Evolutionary conservation across 2,797 vertebrate species (phyloP), one percentile per base, ranked within the genome.

Genomic region (Pteronotus mesoamericanus): DNA sequence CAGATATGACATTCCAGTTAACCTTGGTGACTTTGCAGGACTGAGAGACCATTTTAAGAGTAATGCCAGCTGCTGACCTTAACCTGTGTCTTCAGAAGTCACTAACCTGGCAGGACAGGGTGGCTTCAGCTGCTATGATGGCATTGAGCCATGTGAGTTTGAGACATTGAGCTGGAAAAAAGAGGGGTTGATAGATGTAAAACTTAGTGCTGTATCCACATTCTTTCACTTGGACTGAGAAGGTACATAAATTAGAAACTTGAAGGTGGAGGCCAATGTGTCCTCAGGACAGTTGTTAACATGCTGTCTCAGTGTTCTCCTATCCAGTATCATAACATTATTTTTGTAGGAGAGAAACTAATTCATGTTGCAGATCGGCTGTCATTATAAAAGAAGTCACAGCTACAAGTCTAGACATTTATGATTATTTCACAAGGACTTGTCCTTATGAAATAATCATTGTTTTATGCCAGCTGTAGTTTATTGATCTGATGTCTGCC

Each of bases 401-500:
- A 51, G 93, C 93, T 97, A 89, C 66, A 97, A 90, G 66, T 97
- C 95, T 97, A 91, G 92, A 96, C 68, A 93, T 82, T 72, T 91
- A 44, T 93, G 94, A 97, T 96, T 29, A 88, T 97, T 98, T 97
- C 94, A 96, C 92, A 97, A 97, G 92, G 78, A 95, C 77, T 42
- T 75, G 42, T 97, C 55, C 64, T 97, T 96, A 66, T 97, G 94
- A 97, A 97, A 86, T 74, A 97, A 19, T 96, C 91, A 37, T 97
- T 94, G 77, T 53, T 90, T 80, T 42, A 61, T 97, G 80, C 93
- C 91, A 89, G 5, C 61, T 94, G 39, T 92, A 55, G 79, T 82
- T 75, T 66, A 78, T 96, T 95, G 95, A n/a, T 97, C 75, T 94
- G 8, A 75, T 94, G 92, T 91, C 26, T 66, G 34, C 66, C 94